Evolutionary conservation across 1,140 invertebrate genomes (phyloP).

Genomic region (Ganaspis sp.): DNA sequence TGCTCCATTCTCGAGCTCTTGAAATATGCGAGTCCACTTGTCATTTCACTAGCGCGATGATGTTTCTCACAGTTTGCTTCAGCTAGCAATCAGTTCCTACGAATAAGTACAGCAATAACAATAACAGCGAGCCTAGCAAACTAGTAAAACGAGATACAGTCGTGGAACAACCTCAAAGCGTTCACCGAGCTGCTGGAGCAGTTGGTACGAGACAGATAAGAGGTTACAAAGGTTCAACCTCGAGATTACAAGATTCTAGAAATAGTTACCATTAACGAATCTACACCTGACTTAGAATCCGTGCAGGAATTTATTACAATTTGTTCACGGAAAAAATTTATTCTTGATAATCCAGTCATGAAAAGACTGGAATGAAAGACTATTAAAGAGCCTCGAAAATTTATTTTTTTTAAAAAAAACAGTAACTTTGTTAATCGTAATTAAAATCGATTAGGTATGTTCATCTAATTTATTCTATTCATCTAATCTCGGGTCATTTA

Average conservation of each 20-base stretch:
- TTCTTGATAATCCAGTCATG: too few relatives aligned
- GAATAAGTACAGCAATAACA: constrained; percentile 57
- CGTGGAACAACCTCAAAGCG: constrained; percentile 31
- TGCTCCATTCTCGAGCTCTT: constrained; percentile 49
- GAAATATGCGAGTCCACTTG: constrained; percentile 48
- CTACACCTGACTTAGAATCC: constrained; percentile 43
- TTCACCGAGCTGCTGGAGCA: constrained; percentile 40
- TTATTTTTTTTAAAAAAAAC: too few relatives aligned
- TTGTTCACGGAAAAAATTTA: too few relatives aligned
- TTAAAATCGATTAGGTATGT: too few relatives aligned
- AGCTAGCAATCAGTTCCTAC: constrained; percentile 42
- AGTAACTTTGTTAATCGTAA: too few relatives aligned
- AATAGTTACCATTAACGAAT: constrained; percentile 69
- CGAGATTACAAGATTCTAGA: constrained; percentile 68
- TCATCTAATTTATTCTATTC: too few relatives aligned
- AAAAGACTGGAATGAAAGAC: too few relatives aligned
- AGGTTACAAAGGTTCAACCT: constrained; percentile 63
- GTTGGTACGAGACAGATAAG: constrained; percentile 63
- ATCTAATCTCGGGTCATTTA: too few relatives aligned
- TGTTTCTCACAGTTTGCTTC: constrained; percentile 59
- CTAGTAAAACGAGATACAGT: constrained; percentile 41
- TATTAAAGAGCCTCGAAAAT: too few relatives aligned
- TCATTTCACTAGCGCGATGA: constrained; percentile 49
- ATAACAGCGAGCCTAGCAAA: constrained; percentile 51
- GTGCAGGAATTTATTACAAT: constrained; percentile 39